phyloP scores from a whole-genome alignment of 1,140 invertebrate species.

The Tribolium castaneum region DNA sequence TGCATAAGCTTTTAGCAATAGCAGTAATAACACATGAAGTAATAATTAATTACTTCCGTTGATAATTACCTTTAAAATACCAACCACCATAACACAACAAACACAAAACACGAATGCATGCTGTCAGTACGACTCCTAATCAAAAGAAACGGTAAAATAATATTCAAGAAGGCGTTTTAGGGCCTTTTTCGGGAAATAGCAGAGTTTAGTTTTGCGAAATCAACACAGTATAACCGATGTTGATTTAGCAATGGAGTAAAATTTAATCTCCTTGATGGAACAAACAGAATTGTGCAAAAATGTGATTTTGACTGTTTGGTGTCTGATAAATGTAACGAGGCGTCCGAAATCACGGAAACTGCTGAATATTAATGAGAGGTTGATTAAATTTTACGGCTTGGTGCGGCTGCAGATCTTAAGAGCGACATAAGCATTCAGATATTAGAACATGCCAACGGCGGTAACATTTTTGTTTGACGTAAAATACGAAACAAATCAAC shows the following conservation, averaged over 20 bases:
- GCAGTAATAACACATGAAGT: constrained; percentile 46
- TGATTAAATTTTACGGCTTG: constrained; percentile 27
- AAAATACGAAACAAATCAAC: constrained; percentile 46
- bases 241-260: not conserved
- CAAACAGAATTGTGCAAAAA: too few relatives aligned
- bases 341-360: not conserved
- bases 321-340: not conserved
- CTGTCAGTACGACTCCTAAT: constrained; percentile 43
- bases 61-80: constrained; percentile 47
- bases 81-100: constrained; percentile 46
- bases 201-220: not conserved
- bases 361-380: constrained; percentile 14
- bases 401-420: not conserved
- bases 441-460: constrained; percentile 1
- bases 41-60: constrained; percentile 35
- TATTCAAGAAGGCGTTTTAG: constrained; percentile 6
- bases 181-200: constrained; percentile 16
- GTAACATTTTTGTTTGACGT: constrained; percentile 42
- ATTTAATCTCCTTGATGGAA: not conserved
- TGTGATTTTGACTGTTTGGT: too few relatives aligned
- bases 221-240: not conserved
- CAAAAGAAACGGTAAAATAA: constrained; percentile 28
- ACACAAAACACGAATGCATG: constrained; percentile 43
- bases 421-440: constrained; percentile 13
- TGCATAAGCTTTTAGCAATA: constrained; percentile 55